These are phyloP conservation scores for Ptilonorhynchus violaceus DNA, from an alignment of 2,113 vertebrate genomes.

Conservation along the genomic window DNA sequence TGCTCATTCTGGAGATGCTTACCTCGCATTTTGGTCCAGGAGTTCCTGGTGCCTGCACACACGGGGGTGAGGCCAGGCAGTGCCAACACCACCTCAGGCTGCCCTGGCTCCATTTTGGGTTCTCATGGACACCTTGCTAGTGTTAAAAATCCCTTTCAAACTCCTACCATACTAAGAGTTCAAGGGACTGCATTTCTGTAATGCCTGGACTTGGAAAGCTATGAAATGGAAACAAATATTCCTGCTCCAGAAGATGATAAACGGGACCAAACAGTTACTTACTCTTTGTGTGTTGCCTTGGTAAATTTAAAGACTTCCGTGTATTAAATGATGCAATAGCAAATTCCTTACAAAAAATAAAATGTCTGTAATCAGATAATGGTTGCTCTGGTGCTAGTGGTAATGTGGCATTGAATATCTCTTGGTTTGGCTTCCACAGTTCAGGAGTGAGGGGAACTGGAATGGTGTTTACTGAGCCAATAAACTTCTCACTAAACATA, in stretches of 20 bases:
- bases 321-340: slow-evolving; percentile 39
- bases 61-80: neutral
- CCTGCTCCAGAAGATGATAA: neutral
- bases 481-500: slow-evolving; percentile 71
- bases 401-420: slow-evolving; percentile 33
- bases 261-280: slow-evolving; percentile 5
- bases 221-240: neutral
- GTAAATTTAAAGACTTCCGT: neutral
- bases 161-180: neutral
- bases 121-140: neutral
- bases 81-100: neutral
- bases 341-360: slow-evolving; percentile 51
- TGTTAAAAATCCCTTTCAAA: neutral
- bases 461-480: slow-evolving; percentile 68
- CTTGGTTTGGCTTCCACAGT: slow-evolving; percentile 34
- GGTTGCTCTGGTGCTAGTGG: slow-evolving; percentile 14
- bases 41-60: neutral
- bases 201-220: neutral
- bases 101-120: neutral
- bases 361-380: slow-evolving; percentile 48
- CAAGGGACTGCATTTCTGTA: neutral
- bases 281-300: slow-evolving; percentile 1
- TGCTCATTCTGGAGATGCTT: neutral
- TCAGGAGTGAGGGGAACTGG: slow-evolving; percentile 46
- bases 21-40: neutral